Evolutionary conservation across 2,888 invertebrate species (phyloP), one percentile per base, ranked within the genome.

Genomic region (Eilema depressum): DNA sequence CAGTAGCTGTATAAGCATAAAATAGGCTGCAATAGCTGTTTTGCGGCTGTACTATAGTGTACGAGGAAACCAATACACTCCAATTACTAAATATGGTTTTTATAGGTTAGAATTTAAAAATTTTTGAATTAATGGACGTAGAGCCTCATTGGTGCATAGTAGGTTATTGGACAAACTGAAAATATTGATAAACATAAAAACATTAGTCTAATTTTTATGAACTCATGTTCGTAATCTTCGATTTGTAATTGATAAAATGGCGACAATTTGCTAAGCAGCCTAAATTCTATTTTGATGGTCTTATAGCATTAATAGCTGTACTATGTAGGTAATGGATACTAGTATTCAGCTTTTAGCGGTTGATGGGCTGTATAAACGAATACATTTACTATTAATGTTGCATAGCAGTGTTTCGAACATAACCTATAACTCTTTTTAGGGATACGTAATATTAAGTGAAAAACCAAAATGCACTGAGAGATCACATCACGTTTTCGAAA

Each of bases 1-100:
- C 28, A 30, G 30, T 61, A 61, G 61, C 61, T 61, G 61, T 61
- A 61, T 28, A 61, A 61, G 17, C 61, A 61, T 28, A 17, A 61
- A 61, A 61, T 26, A 61, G 30, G 61, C 61, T 61, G 61, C 30
- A 67, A 25, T 25, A 61, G 61, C 61, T 61, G n/a, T 61, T 28
- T 30, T 61, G 30, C 17, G 30, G 61, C 61, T 30, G 61, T 61
- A 28, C 28, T 61, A 26, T 30, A 30, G 61, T 30, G 61, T 61
- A 61, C 28, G 30, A 30, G 30, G 61, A 61, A 61, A 61, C 30
- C 30, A 61, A 56, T 56, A 56, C 56, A 56, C 56, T 56, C 56
- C 53, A 53, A 56, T 56, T 56, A 56, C 11, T 65, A 56, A 65
- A 57, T 26, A 30, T 53, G 26, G 26, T 33, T 63, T 56, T 56